A percentile compares a stretch with the other conserved stretches of the same genome.
Evolutionary conservation across 30 jellyfish, hydroid and myxozoan species (phyloP).

Genomic region (Turritopsis rubra): DNA sequence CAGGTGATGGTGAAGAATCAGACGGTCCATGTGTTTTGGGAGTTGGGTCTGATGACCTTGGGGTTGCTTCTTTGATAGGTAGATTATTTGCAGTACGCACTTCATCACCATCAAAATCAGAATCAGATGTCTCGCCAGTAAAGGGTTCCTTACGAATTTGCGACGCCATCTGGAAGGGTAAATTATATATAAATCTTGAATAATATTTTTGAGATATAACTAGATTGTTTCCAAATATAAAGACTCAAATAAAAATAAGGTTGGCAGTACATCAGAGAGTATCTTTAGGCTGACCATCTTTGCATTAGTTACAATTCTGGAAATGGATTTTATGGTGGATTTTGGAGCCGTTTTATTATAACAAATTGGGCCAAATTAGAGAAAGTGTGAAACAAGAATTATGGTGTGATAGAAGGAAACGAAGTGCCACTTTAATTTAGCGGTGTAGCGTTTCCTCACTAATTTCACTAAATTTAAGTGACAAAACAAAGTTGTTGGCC

Average conservation of each 20-base stretch:
- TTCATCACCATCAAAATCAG: conserved; percentile 51
- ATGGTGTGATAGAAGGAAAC: too few species aligned
- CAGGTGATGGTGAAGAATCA: neutral
- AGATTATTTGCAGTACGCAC: conserved; percentile 19
- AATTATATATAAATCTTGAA: neutral
- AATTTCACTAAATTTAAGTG: too few species aligned
- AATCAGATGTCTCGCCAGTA: conserved; percentile 86
- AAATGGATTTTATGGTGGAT: too few species aligned
- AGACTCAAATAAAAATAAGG: neutral
- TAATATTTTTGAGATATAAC: neutral
- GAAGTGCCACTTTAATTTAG: too few species aligned
- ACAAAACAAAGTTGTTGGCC: too few species aligned
- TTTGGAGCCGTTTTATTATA: too few species aligned
- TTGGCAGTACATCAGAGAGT: too few species aligned
- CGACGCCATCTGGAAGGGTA: conserved; percentile 51
- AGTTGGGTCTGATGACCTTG: neutral
- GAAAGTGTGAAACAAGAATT: too few species aligned
- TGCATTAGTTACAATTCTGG: too few species aligned
- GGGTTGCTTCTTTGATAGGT: conserved; percentile 14
- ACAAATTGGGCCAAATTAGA: too few species aligned
- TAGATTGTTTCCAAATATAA: neutral
- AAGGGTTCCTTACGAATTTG: conserved; percentile 65
- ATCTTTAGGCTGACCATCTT: too few species aligned
- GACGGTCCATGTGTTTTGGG: neutral
- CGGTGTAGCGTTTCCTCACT: too few species aligned